A percentile compares a stretch with the other conserved stretches of the same genome.
Conservation (phyloP, 2,888 invertebrate genomes). For the Heliconius cydno region DNA sequence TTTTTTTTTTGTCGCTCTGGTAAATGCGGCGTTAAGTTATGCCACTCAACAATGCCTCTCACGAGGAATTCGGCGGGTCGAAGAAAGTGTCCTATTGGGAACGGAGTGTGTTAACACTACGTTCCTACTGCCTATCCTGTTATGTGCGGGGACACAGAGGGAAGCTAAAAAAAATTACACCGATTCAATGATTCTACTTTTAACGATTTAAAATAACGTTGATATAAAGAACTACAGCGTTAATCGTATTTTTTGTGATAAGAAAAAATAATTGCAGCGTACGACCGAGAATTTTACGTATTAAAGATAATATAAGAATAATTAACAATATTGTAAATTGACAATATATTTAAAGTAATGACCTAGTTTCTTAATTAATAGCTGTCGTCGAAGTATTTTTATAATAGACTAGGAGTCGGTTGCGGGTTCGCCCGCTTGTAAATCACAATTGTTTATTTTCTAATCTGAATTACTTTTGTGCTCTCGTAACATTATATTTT, state of each 20-base stretch:
- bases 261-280: background rate
- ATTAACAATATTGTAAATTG: background rate
- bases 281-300: slow-evolving; percentile 2
- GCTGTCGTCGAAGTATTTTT: background rate
- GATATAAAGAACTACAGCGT: background rate
- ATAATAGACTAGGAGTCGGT: background rate
- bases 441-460: too few relatives aligned
- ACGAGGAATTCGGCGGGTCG: too few relatives aligned
- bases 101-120: background rate
- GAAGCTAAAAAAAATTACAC: too few relatives aligned
- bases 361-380: slow-evolving; percentile 13
- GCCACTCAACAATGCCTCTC: background rate
- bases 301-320: background rate
- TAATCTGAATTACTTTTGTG: too few relatives aligned
- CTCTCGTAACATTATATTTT: too few relatives aligned
- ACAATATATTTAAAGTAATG: slow-evolving; percentile 22
- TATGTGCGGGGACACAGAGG: too few relatives aligned
- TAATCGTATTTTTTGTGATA: background rate
- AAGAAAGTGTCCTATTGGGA: background rate
- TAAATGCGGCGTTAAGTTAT: background rate
- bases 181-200: background rate
- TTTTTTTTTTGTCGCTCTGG: background rate
- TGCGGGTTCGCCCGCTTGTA: too few relatives aligned
- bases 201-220: background rate
- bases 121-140: background rate